Conservation (phyloP, 2,113 vertebrate genomes). For the Rhea pennata region DNA sequence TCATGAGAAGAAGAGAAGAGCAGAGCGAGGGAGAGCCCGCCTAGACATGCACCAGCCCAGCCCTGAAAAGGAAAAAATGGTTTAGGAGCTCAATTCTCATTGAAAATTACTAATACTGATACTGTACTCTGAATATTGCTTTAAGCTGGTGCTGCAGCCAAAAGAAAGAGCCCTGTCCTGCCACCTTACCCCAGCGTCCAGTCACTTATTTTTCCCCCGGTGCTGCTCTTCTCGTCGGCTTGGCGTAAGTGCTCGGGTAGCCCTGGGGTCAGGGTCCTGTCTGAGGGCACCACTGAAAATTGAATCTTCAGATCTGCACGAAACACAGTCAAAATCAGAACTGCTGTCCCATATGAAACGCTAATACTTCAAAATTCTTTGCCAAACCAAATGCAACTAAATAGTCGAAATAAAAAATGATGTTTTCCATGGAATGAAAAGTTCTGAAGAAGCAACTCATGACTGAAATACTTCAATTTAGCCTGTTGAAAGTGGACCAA, state of each 20-base stretch:
- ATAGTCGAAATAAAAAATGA: neutral
- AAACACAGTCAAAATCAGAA: neutral
- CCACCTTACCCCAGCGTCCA: fast-evolving
- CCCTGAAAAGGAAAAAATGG: neutral
- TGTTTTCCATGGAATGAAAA: neutral
- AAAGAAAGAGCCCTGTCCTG: neutral
- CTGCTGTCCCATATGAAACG: neutral
- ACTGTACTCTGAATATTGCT: neutral
- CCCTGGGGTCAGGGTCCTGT: fast-evolving
- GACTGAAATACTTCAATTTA: neutral
- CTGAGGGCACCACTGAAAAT: neutral
- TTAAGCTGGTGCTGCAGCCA: neutral
- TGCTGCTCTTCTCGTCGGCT: neutral
- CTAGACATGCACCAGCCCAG: neutral
- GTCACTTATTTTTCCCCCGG: neutral
- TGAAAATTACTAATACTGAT: neutral
- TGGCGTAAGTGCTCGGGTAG: neutral
- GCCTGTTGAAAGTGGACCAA: neutral
- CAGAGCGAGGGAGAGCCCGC: neutral
- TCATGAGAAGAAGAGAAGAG: neutral
- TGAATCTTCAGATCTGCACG: neutral
- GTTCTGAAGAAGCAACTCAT: neutral
- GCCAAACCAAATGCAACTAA: neutral
- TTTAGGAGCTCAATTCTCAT: neutral
- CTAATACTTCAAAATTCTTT: neutral